Evolutionary conservation across 2,797 vertebrate species (phyloP), one percentile per base, ranked within the genome.

Genomic region (Mus spretus): DNA sequence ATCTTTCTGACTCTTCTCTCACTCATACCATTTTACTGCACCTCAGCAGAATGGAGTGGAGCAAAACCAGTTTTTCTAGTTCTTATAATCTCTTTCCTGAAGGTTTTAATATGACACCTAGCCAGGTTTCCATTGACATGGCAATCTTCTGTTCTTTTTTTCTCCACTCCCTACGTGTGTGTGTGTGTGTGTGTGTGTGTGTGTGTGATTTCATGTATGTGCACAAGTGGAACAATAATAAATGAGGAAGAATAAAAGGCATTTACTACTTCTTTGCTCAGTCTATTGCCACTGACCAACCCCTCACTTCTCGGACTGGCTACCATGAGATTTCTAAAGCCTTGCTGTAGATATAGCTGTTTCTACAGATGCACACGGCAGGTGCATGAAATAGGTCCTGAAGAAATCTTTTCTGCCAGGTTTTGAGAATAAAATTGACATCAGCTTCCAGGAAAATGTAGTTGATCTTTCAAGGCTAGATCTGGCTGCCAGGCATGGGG

Each of bases 61-160:
- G 61, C 84, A 70, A 96, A 97, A 97, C 97, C 85, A 67, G 97
- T 98, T 97, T 65, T 96, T 94, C 97, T 81, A 24, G 95, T 97
- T 96, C 72, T 90, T 92, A 88, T 80, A 95, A 90, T 79, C 75
- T 90, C 57, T 80, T 96, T 55, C 72, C 63, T 57, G 88, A 93
- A 81, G 82, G 61, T 40, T 80, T 93, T 90, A 86, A 86, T 83
- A 75, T 86, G 93, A 97, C 81, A 93, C 78, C 37, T 83, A 79
- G 28, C 47, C 90, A 93, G 63, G 24, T 89, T 80, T 95, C 50
- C 61, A 91, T 0, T 93, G 55, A 94, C 93, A 94, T 61, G 26
- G 28, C 82, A 82, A 84, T 67, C 74, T 93, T 65, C 26, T 34
- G 15, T 86, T 77, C 10, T 26, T 78, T 37, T 61, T 84, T 22